Evolutionary conservation across 1,140 invertebrate genomes (phyloP).

Genomic region (Pseudomyrmex dendroicus): DNA sequence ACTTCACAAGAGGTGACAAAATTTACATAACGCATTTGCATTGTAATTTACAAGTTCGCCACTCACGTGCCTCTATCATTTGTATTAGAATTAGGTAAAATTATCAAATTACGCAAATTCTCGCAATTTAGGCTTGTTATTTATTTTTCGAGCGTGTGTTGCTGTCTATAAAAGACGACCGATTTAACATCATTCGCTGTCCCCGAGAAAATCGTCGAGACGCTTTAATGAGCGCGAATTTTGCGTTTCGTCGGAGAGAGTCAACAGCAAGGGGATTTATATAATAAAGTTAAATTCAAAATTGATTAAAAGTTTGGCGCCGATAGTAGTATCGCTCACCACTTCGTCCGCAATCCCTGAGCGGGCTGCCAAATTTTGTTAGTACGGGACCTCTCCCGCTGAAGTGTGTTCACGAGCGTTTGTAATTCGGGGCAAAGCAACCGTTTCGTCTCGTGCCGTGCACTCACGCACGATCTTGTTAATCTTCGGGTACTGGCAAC

Average conservation of each 20-base stretch:
- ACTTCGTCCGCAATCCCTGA: not conserved
- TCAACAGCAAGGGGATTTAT: too few relatives aligned
- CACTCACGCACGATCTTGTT: constrained; percentile 19
- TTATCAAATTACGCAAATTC: not conserved
- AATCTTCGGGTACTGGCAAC: constrained; percentile 25
- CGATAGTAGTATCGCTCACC: not conserved
- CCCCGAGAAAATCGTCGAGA: too few relatives aligned
- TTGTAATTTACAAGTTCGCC: not conserved
- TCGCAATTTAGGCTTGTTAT: not conserved
- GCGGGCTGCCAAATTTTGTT: not conserved
- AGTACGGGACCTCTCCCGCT: not conserved
- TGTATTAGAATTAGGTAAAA: not conserved
- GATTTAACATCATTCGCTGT: not conserved
- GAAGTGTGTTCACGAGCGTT: not conserved
- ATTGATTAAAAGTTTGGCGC: constrained; percentile 29
- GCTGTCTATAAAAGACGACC: not conserved
- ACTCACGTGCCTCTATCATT: not conserved
- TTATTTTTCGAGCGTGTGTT: not conserved
- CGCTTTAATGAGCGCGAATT: not conserved
- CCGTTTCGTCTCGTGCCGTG: too few relatives aligned
- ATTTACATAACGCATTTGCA: not conserved
- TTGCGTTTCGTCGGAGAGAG: not conserved
- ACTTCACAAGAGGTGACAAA: not conserved
- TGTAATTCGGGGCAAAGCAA: not conserved
- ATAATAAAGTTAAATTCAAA: not conserved